Evolutionary conservation across 1,140 invertebrate species (phyloP).

Genomic region (Aphaenogaster ashmeadi): DNA sequence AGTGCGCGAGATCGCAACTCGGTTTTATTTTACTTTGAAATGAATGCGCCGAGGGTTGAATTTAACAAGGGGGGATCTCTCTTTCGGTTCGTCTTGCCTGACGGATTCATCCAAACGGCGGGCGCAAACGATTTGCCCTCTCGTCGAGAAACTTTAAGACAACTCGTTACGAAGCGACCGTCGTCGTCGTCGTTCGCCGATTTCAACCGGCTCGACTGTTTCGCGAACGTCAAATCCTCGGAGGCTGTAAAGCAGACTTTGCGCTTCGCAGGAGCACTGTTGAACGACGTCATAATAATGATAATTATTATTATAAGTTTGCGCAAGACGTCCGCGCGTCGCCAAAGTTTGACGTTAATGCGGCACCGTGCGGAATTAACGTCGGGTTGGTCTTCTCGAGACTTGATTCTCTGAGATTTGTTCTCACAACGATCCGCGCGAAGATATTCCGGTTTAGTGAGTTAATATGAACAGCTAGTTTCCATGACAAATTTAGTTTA

Average conservation of each 20-base stretch:
- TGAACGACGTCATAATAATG: slow-evolving; percentile 70
- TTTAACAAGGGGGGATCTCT: slow-evolving; percentile 51
- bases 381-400: slow-evolving; percentile 24
- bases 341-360: slow-evolving; percentile 52
- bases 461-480: slow-evolving; percentile 20
- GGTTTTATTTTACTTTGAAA: slow-evolving; percentile 15
- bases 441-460: slow-evolving; percentile 47
- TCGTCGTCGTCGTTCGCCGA: slow-evolving; percentile 26
- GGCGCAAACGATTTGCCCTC: slow-evolving; percentile 57
- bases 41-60: neutral
- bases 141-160: slow-evolving; percentile 72
- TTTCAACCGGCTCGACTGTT: slow-evolving; percentile 65
- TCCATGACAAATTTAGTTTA: neutral
- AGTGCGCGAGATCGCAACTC: neutral
- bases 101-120: slow-evolving; percentile 10
- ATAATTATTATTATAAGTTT: slow-evolving; percentile 73
- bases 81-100: slow-evolving; percentile 28
- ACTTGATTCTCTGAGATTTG: slow-evolving; percentile 54
- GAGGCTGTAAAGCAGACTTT: slow-evolving; percentile 40
- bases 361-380: slow-evolving; percentile 55
- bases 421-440: slow-evolving; percentile 27
- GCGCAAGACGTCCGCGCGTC: slow-evolving; percentile 53
- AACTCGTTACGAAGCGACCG: slow-evolving; percentile 66
- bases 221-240: slow-evolving; percentile 58
- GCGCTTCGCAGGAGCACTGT: slow-evolving; percentile 25